Evolutionary conservation across 1,140 invertebrate species (phyloP), one percentile per base, ranked within the genome.

Genomic region (Drosophila paulistorum): DNA sequence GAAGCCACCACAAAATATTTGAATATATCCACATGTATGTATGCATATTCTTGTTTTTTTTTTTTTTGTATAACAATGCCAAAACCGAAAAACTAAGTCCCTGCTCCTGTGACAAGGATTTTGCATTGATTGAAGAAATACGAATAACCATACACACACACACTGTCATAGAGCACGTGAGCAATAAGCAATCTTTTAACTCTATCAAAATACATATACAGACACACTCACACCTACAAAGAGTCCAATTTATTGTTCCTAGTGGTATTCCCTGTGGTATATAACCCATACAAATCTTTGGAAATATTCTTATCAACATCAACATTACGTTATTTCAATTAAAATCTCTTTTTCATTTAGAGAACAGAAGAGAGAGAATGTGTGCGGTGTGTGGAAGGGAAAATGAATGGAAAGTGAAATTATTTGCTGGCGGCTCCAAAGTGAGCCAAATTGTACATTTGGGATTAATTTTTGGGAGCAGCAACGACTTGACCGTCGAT

Each of bases 301-400:
- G 17, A 51, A 51, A 76, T 76, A 72, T 48, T 72, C 76, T 79
- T 76, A 68, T 68, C 64, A 66, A 71, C 69, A 64, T 51, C 69
- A 71, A 77, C 80, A 83, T 68, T 71, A 48, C 79, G 65, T 79
- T 70, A 83, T 74, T 87, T 83, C 84, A 87, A 87, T 86, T 89
- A 89, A 87, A 87, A 87, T 76, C 71, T 51, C 17, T 23, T 51
- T 23, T 20, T 51, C 9, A 51, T 51, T 7, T 23, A 23, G 20
- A 23, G 45, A 51, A 51, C 9, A 23, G 45, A 48, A 3, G 45
- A 23, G 17, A 51, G 3, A 7, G 3, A 51, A 20, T 3, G 17
- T 10, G 17, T 17, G 45, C 2, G 9, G 45, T 4, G 45, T 14
- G 11, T 7, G 6, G 45, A 3, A 37, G 35, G 35, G 35, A 2